phyloP scores from a whole-genome alignment of 2,113 vertebrate genomes.

The Sphaerodactylus townsendi region DNA sequence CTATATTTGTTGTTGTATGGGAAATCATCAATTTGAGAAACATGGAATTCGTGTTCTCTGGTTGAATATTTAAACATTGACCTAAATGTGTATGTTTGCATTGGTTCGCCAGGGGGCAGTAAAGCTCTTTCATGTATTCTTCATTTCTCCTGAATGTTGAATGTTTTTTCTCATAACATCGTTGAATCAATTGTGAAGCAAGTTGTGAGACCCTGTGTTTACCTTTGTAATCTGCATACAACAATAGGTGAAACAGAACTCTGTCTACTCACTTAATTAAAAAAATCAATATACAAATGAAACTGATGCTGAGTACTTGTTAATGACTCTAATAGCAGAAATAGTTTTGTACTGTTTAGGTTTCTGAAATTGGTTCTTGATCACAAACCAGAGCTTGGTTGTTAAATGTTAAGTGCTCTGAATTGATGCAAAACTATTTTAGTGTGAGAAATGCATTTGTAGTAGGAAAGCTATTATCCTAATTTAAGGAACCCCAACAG shows the following conservation, averaged over 20 bases:
- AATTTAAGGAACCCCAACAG: background rate
- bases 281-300: constrained; percentile 56
- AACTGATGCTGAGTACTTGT: constrained; percentile 32
- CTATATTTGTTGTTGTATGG: background rate
- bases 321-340: constrained; percentile 33
- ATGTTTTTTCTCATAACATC: constrained; percentile 46
- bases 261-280: constrained; percentile 64
- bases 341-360: constrained; percentile 36
- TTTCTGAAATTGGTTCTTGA: background rate
- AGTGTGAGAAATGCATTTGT: background rate
- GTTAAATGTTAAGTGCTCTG: constrained; percentile 23
- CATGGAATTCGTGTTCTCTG: background rate
- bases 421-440: background rate
- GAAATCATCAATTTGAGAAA: background rate
- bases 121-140: constrained; percentile 58
- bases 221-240: constrained; percentile 68
- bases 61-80: background rate
- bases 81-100: background rate
- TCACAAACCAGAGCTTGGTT: constrained; percentile 27
- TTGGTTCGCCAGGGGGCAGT: constrained; percentile 74
- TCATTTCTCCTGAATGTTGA: constrained; percentile 6
- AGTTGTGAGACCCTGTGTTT: constrained; percentile 70
- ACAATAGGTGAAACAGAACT: constrained; percentile 61
- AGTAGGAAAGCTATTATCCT: background rate
- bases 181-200: constrained; percentile 61